These are phyloP conservation scores for Chloromyia formosa DNA, from an alignment of 2,888 invertebrate species.

Conservation along the genomic window DNA sequence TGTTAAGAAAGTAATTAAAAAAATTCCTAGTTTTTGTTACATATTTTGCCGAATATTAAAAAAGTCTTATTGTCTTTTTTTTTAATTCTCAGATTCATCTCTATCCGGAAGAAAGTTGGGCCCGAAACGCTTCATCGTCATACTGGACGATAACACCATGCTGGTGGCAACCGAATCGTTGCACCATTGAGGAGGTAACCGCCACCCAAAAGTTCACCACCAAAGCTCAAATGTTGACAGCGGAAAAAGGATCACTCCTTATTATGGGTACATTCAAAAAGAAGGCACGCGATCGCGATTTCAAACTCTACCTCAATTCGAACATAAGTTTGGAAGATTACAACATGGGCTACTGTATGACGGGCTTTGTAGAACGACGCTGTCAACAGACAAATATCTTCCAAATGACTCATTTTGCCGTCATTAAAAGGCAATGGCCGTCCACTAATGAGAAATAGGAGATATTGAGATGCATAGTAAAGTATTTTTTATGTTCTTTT, in stretches of 20 bases:
- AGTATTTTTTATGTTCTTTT: constrained; percentile 4
- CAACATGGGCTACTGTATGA: constrained; percentile 91
- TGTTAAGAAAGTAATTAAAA: too few species aligned
- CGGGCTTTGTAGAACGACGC: constrained; percentile 84
- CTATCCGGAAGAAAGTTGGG: constrained; percentile 90
- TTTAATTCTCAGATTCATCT: constrained; percentile 73
- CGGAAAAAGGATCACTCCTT: constrained; percentile 80
- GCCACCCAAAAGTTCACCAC: constrained; percentile 71
- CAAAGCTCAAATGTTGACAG: constrained; percentile 81
- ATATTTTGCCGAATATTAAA: too few species aligned
- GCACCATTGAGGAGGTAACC: constrained; percentile 85
- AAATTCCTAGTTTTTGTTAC: too few species aligned
- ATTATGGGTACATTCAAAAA: constrained; percentile 83
- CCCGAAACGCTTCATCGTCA: constrained; percentile 83
- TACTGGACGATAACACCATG: constrained; percentile 88
- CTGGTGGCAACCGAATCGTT: constrained; percentile 86
- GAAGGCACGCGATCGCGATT: constrained; percentile 75
- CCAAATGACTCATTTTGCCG: constrained; percentile 88
- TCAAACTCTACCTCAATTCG: constrained; percentile 84
- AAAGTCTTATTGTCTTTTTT: neutral
- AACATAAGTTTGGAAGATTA: constrained; percentile 87
- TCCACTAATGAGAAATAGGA: constrained; percentile 55
- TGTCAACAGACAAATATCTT: constrained; percentile 78
- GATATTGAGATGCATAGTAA: neutral
- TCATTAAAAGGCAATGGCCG: constrained; percentile 76